Conservation (phyloP, 2,888 invertebrate species). For the Trissolcus brochymenae region DNA sequence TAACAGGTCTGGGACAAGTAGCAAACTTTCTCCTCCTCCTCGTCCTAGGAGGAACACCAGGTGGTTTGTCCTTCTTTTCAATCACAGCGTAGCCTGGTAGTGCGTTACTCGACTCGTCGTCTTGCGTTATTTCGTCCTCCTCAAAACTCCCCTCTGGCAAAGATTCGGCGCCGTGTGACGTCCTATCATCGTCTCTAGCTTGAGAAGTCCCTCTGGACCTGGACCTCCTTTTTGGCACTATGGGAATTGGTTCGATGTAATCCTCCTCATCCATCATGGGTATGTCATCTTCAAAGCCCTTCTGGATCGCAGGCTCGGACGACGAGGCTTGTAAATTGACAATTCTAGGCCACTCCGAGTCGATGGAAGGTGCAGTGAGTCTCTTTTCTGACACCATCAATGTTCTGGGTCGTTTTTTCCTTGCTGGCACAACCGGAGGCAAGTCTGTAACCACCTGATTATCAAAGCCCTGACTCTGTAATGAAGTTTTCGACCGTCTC, state of each 20-base stretch:
- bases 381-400: conserved; percentile 29
- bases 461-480: conserved; percentile 66
- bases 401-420: conserved; percentile 63
- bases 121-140: conserved; percentile 75
- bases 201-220: conserved; percentile 78
- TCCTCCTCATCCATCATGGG: conserved; percentile 76
- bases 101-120: conserved; percentile 74
- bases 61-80: conserved; percentile 82
- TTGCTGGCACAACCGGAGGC: conserved; percentile 64
- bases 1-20: conserved; percentile 81
- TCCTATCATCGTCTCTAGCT: conserved; percentile 82
- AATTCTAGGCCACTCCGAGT: conserved; percentile 49
- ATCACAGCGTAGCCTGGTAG: conserved; percentile 85
- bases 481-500: conserved; percentile 70
- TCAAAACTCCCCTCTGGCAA: conserved; percentile 77
- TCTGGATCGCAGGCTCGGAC: conserved; percentile 53
- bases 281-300: conserved; percentile 43
- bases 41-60: conserved; percentile 79
- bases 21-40: conserved; percentile 81
- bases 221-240: conserved; percentile 79
- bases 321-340: conserved; percentile 48
- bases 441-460: conserved; percentile 27
- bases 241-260: conserved; percentile 80
- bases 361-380: conserved; percentile 35
- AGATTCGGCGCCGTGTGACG: conserved; percentile 84